These are phyloP conservation scores for Denticeps clupeoides DNA, from an alignment of 2,797 vertebrate species.

Conservation along the genomic window DNA sequence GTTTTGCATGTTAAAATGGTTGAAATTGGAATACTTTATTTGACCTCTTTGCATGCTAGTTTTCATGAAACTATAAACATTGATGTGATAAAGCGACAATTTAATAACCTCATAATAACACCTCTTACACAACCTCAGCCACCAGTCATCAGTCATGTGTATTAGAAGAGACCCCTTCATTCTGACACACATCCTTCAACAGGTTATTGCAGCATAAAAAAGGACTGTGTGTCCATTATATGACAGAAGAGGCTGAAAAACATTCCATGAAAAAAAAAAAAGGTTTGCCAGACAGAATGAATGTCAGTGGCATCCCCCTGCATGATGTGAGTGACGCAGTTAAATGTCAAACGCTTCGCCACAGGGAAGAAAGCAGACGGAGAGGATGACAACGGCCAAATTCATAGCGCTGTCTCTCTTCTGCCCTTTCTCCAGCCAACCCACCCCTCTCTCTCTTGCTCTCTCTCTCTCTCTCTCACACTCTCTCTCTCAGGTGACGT, in stretches of 20 bases:
- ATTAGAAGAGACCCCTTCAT: too few species aligned
- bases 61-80: too few species aligned
- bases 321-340: slow-evolving; percentile 41
- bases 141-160: too few species aligned
- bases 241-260: slow-evolving; percentile 13
- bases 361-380: slow-evolving; percentile 21
- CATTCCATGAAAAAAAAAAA: slow-evolving; percentile 20
- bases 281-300: slow-evolving; percentile 43
- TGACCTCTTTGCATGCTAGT: too few species aligned
- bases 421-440: slow-evolving; percentile 1
- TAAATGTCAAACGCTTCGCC: slow-evolving; percentile 54
- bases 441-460: slow-evolving; percentile 3
- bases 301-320: slow-evolving; percentile 48
- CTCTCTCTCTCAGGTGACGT: slow-evolving; percentile 23
- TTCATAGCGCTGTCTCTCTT: slow-evolving; percentile 15
- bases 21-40: too few species aligned
- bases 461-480: slow-evolving; percentile 10
- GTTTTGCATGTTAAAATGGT: too few species aligned
- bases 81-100: too few species aligned
- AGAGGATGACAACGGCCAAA: slow-evolving; percentile 12
- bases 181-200: too few species aligned
- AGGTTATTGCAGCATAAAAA: too few species aligned
- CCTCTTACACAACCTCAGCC: too few species aligned
- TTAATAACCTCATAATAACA: too few species aligned
- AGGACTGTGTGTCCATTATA: background rate